Percentiles rank a stretch among this genome's conserved stretches.
phyloP scores from a whole-genome alignment of 35 echinoderm and acorn worm genomes.

The Ptychodera flava region DNA sequence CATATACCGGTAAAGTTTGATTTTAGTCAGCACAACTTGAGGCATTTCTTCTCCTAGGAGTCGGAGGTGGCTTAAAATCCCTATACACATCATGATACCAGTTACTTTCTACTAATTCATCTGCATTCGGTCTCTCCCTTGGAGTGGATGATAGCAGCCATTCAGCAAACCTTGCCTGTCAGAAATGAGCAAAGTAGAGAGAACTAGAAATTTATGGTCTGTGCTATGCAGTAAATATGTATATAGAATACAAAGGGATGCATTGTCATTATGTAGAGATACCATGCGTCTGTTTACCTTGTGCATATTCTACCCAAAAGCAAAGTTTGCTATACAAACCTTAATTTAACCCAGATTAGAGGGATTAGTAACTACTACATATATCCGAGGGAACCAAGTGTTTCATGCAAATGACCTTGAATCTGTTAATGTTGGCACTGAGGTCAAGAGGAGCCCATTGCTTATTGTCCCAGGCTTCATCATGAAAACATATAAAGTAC shows the following conservation, averaged over 20 bases:
- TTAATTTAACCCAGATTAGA: neutral
- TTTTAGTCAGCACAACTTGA: slow-evolving; percentile 35
- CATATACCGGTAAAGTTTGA: too few relatives aligned
- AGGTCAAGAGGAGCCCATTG: too few relatives aligned
- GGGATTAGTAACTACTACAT: neutral
- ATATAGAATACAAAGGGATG: neutral
- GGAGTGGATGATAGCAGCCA: slow-evolving; percentile 52
- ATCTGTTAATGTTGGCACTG: too few relatives aligned
- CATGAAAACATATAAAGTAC: too few relatives aligned
- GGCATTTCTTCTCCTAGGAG: slow-evolving; percentile 44
- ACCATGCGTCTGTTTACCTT: neutral
- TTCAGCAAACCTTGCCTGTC: slow-evolving; percentile 48
- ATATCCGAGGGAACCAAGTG: neutral
- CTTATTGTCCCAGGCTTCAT: too few relatives aligned
- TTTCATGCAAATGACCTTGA: neutral
- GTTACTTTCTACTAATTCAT: slow-evolving; percentile 43
- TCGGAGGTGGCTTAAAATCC: slow-evolving; percentile 46
- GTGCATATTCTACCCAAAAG: neutral
- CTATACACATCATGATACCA: slow-evolving; percentile 30
- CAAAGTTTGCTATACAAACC: neutral
- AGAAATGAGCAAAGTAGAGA: slow-evolving; percentile 7
- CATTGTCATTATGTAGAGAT: neutral
- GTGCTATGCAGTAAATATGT: neutral
- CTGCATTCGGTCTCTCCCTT: slow-evolving; percentile 37
- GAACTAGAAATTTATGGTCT: neutral